Percentiles rank a stretch among this genome's conserved stretches.
Conservation (phyloP, 2,797 vertebrate species). For the Ispidina picta region DNA sequence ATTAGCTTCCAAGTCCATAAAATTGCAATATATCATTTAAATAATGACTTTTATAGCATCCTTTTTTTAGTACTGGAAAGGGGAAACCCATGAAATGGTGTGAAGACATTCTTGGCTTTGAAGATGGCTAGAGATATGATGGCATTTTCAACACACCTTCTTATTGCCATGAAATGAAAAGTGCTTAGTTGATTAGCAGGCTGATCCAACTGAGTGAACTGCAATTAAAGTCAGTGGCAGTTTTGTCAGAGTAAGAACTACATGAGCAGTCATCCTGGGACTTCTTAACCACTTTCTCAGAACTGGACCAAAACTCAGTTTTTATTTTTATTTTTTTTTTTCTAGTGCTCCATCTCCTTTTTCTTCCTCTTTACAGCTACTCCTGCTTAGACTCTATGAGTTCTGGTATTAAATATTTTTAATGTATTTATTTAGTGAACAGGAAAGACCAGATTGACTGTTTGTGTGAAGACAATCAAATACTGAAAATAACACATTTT, state of each 20-base stretch:
- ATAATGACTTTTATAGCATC: slow-evolving; percentile 76
- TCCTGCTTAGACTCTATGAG: neutral
- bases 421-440: neutral
- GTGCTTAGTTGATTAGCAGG: slow-evolving; percentile 49
- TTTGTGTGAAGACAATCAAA: neutral
- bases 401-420: neutral
- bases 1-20: slow-evolving; percentile 79
- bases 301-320: neutral
- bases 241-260: slow-evolving; percentile 5
- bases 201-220: slow-evolving; percentile 21
- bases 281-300: slow-evolving; percentile 5
- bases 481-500: neutral
- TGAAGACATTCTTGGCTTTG: slow-evolving; percentile 76
- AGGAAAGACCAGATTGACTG: neutral
- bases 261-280: neutral
- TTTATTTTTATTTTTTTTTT: neutral
- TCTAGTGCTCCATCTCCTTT: neutral
- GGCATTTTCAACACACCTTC: slow-evolving; percentile 52
- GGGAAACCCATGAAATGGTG: slow-evolving; percentile 75
- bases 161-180: slow-evolving; percentile 68
- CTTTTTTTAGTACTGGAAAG: slow-evolving; percentile 66
- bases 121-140: slow-evolving; percentile 71
- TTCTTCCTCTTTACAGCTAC: neutral
- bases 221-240: slow-evolving; percentile 36
- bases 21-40: slow-evolving; percentile 77